Conservation (phyloP, 2,797 vertebrate genomes). For the Melanotaenia trifasciata region DNA sequence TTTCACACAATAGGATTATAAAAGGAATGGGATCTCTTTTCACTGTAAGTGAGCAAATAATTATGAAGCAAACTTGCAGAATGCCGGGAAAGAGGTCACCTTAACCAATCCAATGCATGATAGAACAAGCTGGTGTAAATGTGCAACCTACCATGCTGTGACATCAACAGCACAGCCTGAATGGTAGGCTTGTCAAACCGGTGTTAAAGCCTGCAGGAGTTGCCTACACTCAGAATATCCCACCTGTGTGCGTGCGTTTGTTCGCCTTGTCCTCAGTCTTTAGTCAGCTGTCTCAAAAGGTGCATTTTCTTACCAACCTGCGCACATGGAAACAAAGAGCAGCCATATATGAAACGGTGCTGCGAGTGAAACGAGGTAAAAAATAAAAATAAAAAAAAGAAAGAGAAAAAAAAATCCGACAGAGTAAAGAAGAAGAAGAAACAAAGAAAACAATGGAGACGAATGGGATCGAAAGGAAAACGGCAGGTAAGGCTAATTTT, state of each 20-base stretch:
- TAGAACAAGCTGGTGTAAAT: conserved; percentile 5
- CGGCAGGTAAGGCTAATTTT: conserved; percentile 54
- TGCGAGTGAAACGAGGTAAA: conserved; percentile 1
- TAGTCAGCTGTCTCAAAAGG: not conserved
- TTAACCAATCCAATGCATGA: not conserved
- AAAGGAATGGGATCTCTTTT: not conserved
- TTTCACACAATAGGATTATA: conserved; percentile 18
- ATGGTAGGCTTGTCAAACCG: conserved; percentile 72
- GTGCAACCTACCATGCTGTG: conserved; percentile 54
- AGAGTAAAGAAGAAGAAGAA: not conserved
- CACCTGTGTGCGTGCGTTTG: conserved; percentile 28
- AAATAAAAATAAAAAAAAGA: not conserved
- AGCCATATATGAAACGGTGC: conserved; percentile 22
- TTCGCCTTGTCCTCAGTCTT: not conserved
- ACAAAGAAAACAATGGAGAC: conserved; percentile 63
- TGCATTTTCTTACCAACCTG: not conserved
- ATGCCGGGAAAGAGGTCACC: not conserved
- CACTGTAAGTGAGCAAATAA: not conserved
- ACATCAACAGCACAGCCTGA: conserved; percentile 66
- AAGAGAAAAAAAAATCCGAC: too few species aligned
- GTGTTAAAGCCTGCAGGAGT: conserved; percentile 56
- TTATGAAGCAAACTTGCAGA: not conserved
- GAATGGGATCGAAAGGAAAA: conserved; percentile 59
- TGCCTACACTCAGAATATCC: conserved; percentile 21
- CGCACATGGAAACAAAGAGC: conserved; percentile 44